Evolutionary conservation across 2,797 vertebrate genomes (phyloP).

Genomic region (Bufotes viridis): DNA sequence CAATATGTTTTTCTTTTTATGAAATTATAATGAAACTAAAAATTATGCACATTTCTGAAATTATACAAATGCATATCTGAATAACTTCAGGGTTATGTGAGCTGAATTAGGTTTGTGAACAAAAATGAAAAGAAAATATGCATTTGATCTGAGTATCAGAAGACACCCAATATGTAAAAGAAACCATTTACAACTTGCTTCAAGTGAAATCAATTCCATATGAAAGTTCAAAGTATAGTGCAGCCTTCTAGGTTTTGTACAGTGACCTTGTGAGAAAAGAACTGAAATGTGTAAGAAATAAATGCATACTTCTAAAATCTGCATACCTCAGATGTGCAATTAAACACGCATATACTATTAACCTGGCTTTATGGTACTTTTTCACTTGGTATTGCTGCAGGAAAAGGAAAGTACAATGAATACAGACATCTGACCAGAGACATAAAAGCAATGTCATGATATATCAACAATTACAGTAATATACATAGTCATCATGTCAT

Average conservation of each 20-base stretch:
- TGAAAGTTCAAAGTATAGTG: slow-evolving; percentile 15
- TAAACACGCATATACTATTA: background rate
- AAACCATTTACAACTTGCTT: slow-evolving; percentile 16
- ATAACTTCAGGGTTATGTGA: slow-evolving; percentile 3
- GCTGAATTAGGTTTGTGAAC: slow-evolving; percentile 3
- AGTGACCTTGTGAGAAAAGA: background rate
- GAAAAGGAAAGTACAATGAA: background rate
- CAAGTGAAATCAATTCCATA: slow-evolving; percentile 31
- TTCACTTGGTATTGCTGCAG: background rate
- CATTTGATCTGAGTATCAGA: slow-evolving; percentile 7
- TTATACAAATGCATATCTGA: background rate
- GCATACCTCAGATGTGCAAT: slow-evolving; percentile 8
- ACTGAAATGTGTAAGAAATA: slow-evolving; percentile 1
- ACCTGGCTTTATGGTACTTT: background rate
- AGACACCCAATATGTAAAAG: background rate
- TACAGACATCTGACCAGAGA: background rate
- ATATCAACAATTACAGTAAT: too few species aligned
- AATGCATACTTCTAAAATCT: background rate
- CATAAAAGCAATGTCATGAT: background rate
- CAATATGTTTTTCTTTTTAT: background rate
- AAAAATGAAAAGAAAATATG: slow-evolving; percentile 18
- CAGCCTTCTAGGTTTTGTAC: background rate
- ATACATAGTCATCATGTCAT: too few species aligned
- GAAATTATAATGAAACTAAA: background rate
- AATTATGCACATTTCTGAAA: background rate